Evolutionary conservation across 2,113 vertebrate species (phyloP).

Genomic region (Ceyx cyanopectus): DNA sequence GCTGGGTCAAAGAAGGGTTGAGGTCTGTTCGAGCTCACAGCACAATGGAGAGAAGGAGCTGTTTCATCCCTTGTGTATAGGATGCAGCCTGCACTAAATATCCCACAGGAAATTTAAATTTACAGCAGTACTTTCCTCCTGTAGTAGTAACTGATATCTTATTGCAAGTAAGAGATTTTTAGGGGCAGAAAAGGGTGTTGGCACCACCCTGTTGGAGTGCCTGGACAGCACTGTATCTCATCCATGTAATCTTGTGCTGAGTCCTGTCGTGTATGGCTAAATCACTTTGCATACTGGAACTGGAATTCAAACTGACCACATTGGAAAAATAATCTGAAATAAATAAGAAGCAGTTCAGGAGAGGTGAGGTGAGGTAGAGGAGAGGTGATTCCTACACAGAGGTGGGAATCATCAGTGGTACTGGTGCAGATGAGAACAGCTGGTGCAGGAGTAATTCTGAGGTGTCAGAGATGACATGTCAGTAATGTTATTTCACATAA

Average conservation of each 20-base stretch:
- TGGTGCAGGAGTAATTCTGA: neutral
- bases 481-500: neutral
- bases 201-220: neutral
- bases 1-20: accelerated
- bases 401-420: neutral
- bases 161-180: neutral
- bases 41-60: neutral
- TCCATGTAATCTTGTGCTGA: accelerated
- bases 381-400: neutral
- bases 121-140: neutral
- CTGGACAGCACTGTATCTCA: accelerated
- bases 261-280: neutral
- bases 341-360: neutral
- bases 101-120: neutral
- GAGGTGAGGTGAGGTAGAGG: neutral
- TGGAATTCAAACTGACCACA: neutral
- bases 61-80: neutral
- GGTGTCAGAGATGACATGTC: neutral
- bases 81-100: neutral
- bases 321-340: neutral
- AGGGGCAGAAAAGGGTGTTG: neutral
- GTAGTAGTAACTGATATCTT: neutral
- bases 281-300: neutral
- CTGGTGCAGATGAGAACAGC: accelerated
- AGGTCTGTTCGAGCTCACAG: neutral